Evolutionary conservation across 2,113 vertebrate species (phyloP), one percentile per base, ranked within the genome.

Genomic region (Mesembrinibis cayennensis): DNA sequence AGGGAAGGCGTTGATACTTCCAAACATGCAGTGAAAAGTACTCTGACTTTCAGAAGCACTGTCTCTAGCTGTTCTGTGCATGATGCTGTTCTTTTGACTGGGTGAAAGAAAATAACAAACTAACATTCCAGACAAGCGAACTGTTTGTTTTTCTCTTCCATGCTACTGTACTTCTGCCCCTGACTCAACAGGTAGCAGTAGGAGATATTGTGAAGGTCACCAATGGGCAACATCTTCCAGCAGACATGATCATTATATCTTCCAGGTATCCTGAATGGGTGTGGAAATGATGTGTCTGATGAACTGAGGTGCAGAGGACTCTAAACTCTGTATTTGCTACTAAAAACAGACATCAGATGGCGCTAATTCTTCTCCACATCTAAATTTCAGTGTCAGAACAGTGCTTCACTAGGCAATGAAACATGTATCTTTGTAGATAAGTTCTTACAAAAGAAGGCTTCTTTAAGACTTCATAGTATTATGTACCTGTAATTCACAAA

Each of bases 141-240:
- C 40, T 95, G 58, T 97, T 97, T 97, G 77, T 97, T 96, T 97
- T 97, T 97, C 95, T 94, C 69, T 97, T 97, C 93, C 95, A 85
- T 91, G 87, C 96, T 97, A 94, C 98, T 98, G 95, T 98, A 97
- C 96, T 97, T 96, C 97, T 98, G 95, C 92, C 36, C 96, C 90
- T 98, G 96, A 92, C 84, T 98, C 98, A 98, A 97, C 96, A 99
- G 99, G 99, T 99, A 98, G 99, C 99, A 80, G 99, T 99, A 97
- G 99, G 99, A 82, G 99, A 99, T 98, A 98, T 99, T 98, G 99
- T 99, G 98, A 99, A 99, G 98, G 99, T 99, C 97, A 98, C 99
- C 98, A 99, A 99, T 98, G 99, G 99, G 93, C 99, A 99, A 94
- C 99, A 99, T 96, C 99, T 99, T 96, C 99, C 99, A 84, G 99